Percentiles rank a stretch among this genome's conserved stretches.
Conservation (phyloP, 2,113 vertebrate genomes). For the Cavia aperea region DNA sequence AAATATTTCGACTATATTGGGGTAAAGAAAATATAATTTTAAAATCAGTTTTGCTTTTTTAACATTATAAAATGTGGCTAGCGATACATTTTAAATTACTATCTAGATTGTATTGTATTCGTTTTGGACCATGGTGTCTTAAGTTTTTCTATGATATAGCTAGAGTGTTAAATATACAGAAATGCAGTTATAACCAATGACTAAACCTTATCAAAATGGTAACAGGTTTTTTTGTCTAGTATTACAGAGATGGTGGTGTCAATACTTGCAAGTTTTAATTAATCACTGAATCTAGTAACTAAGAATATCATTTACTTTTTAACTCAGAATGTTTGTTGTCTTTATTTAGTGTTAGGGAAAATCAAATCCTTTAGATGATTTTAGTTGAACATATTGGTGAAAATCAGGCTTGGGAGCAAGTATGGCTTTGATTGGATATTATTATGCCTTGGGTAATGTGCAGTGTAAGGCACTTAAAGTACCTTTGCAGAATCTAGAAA, state of each 20-base stretch:
- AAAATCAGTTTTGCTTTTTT: neutral
- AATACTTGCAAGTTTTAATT: neutral
- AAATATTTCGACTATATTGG: neutral
- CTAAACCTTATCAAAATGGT: neutral
- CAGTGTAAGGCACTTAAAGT: neutral
- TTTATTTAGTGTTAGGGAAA: constrained; percentile 30
- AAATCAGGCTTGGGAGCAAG: neutral
- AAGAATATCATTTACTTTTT: constrained; percentile 19
- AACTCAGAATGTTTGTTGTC: neutral
- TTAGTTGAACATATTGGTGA: neutral
- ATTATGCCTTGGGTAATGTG: neutral
- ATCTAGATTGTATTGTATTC: neutral
- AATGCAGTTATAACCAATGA: neutral
- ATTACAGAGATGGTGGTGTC: neutral
- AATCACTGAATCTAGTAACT: neutral
- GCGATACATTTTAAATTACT: constrained; percentile 2
- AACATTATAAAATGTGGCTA: neutral
- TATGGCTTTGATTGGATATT: neutral
- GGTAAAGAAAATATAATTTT: neutral
- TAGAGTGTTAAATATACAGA: neutral
- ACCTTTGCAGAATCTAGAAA: neutral
- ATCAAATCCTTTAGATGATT: neutral
- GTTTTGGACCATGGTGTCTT: neutral
- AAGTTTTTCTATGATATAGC: neutral
- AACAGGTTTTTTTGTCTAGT: neutral